These are phyloP conservation scores for Acronicta aceris DNA, from an alignment of 2,888 invertebrate genomes.

Conservation along the genomic window DNA sequence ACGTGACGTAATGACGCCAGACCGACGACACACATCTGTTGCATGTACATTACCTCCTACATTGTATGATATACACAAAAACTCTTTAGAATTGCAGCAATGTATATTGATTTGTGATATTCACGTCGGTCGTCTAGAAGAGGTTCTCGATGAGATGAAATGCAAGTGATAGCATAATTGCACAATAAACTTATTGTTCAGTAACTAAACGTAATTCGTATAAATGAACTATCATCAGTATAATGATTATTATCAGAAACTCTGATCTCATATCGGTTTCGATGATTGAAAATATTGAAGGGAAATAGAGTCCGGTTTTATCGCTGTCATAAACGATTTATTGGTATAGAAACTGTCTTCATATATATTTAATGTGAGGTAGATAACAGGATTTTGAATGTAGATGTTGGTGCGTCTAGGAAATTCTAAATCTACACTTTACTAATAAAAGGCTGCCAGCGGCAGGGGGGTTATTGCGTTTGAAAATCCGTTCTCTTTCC, in stretches of 20 bases:
- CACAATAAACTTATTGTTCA: constrained; percentile 84
- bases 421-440: not conserved
- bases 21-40: constrained; percentile 51
- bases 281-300: constrained; percentile 70
- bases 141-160: constrained; percentile 79
- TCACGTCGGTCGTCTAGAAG: constrained; percentile 63
- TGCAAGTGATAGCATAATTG: constrained; percentile 82
- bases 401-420: constrained; percentile 12
- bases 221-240: constrained; percentile 79
- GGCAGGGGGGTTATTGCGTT: too few relatives aligned
- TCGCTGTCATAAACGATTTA: constrained; percentile 67
- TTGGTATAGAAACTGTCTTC: constrained; percentile 58
- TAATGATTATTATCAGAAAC: constrained; percentile 69
- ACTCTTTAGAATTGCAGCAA: constrained; percentile 28
- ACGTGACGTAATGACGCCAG: constrained; percentile 70
- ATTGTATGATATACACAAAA: constrained; percentile 10
- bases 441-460: not conserved
- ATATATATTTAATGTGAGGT: constrained; percentile 24
- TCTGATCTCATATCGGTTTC: constrained; percentile 56
- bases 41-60: constrained; percentile 50
- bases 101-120: constrained; percentile 55
- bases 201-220: constrained; percentile 71
- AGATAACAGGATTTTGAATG: constrained; percentile 17
- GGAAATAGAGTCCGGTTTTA: constrained; percentile 61
- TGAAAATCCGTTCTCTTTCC: too few relatives aligned